Conservation (phyloP, 2,113 vertebrate species). For the Pachycephala philippinensis region DNA sequence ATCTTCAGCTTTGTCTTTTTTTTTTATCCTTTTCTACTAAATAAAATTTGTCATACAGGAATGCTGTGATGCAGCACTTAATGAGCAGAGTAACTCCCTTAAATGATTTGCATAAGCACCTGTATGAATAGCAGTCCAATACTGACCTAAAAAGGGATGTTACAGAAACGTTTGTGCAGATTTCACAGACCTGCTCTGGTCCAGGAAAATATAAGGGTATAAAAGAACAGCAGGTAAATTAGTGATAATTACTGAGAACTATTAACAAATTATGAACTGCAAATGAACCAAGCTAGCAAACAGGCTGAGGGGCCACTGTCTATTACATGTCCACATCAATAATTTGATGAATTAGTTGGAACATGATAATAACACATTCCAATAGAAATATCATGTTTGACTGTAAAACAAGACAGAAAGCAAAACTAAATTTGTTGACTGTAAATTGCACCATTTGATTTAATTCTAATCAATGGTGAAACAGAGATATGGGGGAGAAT, state of each 20-base stretch:
- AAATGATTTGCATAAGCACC: background rate
- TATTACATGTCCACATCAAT: background rate
- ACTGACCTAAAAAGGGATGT: background rate
- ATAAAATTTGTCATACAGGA: background rate
- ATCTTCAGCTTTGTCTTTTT: background rate
- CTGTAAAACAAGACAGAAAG: background rate
- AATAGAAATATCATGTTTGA: background rate
- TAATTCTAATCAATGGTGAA: background rate
- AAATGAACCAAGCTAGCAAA: background rate
- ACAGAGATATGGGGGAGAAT: background rate
- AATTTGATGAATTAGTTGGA: background rate
- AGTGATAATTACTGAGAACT: background rate
- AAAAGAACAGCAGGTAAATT: background rate
- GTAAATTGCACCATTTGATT: background rate
- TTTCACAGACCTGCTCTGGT: background rate
- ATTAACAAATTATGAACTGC: background rate
- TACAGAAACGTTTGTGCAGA: background rate
- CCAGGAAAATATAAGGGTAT: background rate
- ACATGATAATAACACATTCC: background rate
- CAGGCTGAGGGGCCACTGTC: background rate
- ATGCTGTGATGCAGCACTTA: background rate
- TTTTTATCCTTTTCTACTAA: background rate
- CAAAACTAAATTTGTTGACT: background rate
- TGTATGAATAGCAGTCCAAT: background rate
- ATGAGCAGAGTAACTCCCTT: background rate